phyloP scores from a whole-genome alignment of 2,797 vertebrate species.

The Alcedo atthis region DNA sequence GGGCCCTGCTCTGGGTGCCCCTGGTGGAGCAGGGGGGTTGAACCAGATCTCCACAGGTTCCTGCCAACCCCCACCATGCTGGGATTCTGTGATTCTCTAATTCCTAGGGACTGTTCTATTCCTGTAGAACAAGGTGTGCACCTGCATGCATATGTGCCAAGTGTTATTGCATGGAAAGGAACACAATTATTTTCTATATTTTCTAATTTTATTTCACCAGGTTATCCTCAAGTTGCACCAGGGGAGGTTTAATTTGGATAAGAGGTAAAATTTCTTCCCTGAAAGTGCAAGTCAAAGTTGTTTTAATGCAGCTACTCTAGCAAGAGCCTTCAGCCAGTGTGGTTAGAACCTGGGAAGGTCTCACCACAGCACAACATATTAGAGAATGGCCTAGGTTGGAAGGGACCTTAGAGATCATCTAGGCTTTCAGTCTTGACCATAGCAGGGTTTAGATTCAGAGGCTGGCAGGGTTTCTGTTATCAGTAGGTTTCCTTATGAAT shows the following conservation, averaged over 20 bases:
- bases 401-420: not conserved
- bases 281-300: not conserved
- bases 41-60: not conserved
- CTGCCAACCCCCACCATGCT: not conserved
- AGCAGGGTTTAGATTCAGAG: not conserved
- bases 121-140: not conserved
- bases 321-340: not conserved
- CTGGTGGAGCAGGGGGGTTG: not conserved
- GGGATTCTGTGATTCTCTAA: not conserved
- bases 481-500: not conserved
- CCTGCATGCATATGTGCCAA: fast-evolving
- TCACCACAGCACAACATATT: not conserved
- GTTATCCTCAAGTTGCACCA: no score
- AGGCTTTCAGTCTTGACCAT: not conserved
- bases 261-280: no score
- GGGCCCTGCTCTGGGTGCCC: no score
- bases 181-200: not conserved
- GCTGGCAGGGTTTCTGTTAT: not conserved
- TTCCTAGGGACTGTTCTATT: not conserved
- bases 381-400: not conserved
- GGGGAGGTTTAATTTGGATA: no score
- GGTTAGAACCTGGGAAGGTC: not conserved
- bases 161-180: not conserved
- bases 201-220: no score
- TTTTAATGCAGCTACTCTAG: not conserved